Evolutionary conservation across 2,797 vertebrate genomes (phyloP).

Genomic region (Gorsachius magnificus): DNA sequence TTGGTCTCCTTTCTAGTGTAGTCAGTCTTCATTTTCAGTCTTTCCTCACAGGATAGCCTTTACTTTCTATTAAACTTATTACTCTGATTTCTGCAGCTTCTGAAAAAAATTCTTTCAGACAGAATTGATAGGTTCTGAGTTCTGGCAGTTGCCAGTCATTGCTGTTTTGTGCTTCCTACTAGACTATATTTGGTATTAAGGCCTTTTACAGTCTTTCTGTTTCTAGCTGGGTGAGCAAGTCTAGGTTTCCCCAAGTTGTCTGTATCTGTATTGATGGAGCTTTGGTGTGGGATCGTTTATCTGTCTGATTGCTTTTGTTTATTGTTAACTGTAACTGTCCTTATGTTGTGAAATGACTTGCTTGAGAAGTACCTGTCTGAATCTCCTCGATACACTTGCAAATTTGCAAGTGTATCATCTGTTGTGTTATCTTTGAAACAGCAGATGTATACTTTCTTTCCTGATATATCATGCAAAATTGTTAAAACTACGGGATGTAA

Average conservation of each 20-base stretch:
- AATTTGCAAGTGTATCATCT: not conserved
- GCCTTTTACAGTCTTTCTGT: not conserved
- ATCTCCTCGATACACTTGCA: not conserved
- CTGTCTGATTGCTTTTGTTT: not conserved
- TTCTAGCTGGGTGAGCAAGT: not conserved
- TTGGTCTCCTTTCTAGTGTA: not conserved
- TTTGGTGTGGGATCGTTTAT: not conserved
- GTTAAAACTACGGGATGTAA: not conserved
- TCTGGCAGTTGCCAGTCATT: not conserved
- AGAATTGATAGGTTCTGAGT: not conserved
- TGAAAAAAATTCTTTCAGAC: not conserved
- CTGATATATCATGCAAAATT: not conserved
- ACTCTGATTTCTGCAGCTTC: not conserved
- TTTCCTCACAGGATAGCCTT: not conserved
- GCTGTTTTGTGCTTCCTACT: not conserved
- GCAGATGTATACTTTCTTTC: fast-evolving
- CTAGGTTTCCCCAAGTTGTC: not conserved
- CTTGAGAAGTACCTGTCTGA: not conserved
- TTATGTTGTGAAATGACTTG: not conserved
- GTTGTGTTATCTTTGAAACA: not conserved
- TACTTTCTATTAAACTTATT: not conserved
- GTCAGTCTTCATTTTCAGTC: fast-evolving
- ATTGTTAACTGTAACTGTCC: not conserved
- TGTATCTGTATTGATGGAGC: not conserved
- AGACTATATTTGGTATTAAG: not conserved